Base-by-base conservation (phyloP, 2,797 vertebrate species). In the Bradypodion ventrale region DNA sequence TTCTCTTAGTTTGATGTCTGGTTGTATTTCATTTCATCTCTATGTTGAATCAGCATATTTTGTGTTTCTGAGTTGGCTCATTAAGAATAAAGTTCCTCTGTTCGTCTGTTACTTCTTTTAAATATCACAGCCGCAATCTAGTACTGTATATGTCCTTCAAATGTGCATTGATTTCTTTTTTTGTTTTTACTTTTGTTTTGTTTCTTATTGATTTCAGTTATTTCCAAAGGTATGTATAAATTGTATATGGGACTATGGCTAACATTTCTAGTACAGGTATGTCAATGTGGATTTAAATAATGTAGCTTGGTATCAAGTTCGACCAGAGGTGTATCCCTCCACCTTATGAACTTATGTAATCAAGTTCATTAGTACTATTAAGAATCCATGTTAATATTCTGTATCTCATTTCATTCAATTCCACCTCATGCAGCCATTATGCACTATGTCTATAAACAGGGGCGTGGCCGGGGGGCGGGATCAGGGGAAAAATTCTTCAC, bases 1-100 rank as follows among this genome's bases (percentile, higher is more conserved):
- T 21, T 70, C 52, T 37, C 42, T 75, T 52, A 42, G 1, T 63
- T 42, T 60, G 75, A 77, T n/a, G 40, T 25, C 37, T 62, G 66
- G 62, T 65, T 78, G 65, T 69, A 23, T 78, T 72, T 84, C 78
- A 66, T 83, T n/a, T 8, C 46, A 70, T 63, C 40, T 73, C 29
- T 4, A 0, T 13, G 0, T 73, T 69, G 75, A 81, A 60, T 77
- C 70, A 44, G 78, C 56, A 72, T 46, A 5, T 35, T 0, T 42
- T 62, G 0, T 1, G 40, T 68, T 83, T 75, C 0, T 65, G 32
- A 70, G 40, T 23, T 59, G 72, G 15, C 7, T 70, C 56, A 6
- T 35, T 16, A 7, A 6, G 15, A 85, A 81, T 27, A 44, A 60
- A 77, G 27, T 1, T 78, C 44, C 63, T 70, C 60, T 62, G 27